Evolutionary conservation across 2,888 invertebrate genomes (phyloP).

Genomic region (Pandemis heparana): DNA sequence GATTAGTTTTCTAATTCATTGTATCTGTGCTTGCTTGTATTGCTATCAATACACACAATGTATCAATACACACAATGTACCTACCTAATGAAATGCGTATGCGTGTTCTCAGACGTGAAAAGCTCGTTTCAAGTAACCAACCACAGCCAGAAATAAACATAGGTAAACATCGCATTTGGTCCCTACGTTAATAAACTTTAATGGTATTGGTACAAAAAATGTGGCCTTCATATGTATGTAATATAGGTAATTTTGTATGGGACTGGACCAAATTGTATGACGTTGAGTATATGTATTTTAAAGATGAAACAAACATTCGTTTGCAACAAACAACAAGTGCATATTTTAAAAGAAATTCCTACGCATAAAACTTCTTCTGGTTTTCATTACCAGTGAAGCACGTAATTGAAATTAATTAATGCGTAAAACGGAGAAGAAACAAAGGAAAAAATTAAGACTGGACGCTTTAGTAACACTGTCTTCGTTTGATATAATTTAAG

Average conservation of each 20-base stretch:
- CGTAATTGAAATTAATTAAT: conserved; percentile 62
- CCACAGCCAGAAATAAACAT: background rate
- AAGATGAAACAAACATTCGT: background rate
- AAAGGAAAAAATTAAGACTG: conserved; percentile 42
- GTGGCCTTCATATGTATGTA: no score
- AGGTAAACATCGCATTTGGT: no score
- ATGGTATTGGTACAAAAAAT: no score
- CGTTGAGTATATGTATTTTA: background rate
- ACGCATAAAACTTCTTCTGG: conserved; percentile 42
- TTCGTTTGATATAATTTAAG: background rate
- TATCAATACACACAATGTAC: no score
- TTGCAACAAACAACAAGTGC: conserved; percentile 46
- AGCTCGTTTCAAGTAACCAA: no score
- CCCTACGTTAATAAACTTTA: no score
- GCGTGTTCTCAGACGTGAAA: background rate
- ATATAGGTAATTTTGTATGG: no score
- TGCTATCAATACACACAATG: background rate
- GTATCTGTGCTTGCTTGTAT: background rate
- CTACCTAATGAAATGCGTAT: background rate
- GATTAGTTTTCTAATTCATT: conserved; percentile 26
- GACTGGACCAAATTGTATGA: no score
- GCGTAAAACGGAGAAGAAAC: conserved; percentile 48
- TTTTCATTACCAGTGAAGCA: conserved; percentile 56
- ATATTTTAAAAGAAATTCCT: conserved; percentile 47
- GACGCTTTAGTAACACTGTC: conserved; percentile 23